phyloP scores from a whole-genome alignment of 2,113 vertebrate genomes.

The Tiliqua scincoides region DNA sequence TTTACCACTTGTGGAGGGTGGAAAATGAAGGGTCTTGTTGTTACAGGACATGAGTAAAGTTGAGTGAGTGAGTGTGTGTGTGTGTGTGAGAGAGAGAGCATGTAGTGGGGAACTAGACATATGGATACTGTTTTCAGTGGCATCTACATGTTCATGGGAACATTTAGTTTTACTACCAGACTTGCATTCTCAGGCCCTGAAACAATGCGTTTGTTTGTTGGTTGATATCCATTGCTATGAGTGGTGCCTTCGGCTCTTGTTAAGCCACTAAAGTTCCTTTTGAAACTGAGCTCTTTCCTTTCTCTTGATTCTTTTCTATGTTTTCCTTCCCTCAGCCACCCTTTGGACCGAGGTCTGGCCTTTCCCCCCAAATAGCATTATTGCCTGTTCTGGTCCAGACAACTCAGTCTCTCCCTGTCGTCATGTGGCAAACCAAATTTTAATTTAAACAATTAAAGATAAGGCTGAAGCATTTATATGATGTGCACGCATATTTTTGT shows the following conservation, averaged over 20 bases:
- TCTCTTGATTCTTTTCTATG: not conserved
- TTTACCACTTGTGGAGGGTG: not conserved
- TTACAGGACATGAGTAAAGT: not conserved
- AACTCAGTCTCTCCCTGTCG: not conserved
- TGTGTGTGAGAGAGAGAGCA: not conserved
- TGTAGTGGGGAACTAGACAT: not conserved
- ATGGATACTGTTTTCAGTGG: not conserved
- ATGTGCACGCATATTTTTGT: slow-evolving; percentile 1
- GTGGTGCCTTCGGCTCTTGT: not conserved
- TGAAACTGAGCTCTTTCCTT: not conserved
- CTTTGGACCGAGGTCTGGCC: not conserved
- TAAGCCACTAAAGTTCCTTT: not conserved
- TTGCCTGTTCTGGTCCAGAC: slow-evolving; percentile 59
- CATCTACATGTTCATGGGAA: not conserved
- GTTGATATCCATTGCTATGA: not conserved
- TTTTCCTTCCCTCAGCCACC: not conserved
- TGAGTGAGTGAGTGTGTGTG: not conserved
- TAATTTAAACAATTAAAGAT: slow-evolving; percentile 1
- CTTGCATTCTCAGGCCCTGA: not conserved
- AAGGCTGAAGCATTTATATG: slow-evolving; percentile 25
- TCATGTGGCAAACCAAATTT: not conserved
- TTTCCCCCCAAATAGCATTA: slow-evolving; percentile 35
- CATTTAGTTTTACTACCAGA: not conserved
- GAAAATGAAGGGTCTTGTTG: not conserved
- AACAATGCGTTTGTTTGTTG: not conserved